A percentile compares a stretch with the other conserved stretches of the same genome.
These are phyloP conservation scores for Pterocles orientalis DNA, from an alignment of 2,113 vertebrate genomes.

Conservation along the genomic window DNA sequence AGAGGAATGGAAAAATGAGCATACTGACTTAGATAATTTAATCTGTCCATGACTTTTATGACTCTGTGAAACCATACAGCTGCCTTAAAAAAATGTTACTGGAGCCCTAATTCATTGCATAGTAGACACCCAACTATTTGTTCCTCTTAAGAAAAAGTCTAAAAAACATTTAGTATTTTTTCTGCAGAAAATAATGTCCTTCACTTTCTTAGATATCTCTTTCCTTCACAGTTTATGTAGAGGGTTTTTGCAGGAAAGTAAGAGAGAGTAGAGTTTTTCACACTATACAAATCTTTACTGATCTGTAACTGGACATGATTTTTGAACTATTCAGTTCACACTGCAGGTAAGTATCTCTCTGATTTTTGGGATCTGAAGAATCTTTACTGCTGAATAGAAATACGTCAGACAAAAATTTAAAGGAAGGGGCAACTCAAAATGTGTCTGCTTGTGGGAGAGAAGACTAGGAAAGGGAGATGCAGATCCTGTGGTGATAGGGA, in stretches of 20 bases:
- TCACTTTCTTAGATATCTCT: not conserved
- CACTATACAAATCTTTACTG: not conserved
- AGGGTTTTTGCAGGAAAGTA: not conserved
- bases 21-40: constrained; percentile 12
- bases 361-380: not conserved
- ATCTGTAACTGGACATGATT: not conserved
- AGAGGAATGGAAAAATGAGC: constrained; percentile 25
- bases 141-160: not conserved
- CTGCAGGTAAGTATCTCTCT: not conserved
- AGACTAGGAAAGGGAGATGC: not conserved
- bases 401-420: not conserved
- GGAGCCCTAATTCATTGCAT: not conserved
- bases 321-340: not conserved
- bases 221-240: not conserved
- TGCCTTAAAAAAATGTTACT: not conserved
- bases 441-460: not conserved
- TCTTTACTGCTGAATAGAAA: not conserved
- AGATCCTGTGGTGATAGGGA: not conserved
- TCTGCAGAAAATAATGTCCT: not conserved
- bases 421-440: not conserved
- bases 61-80: not conserved
- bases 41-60: not conserved
- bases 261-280: not conserved
- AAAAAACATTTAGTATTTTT: not conserved
- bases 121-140: not conserved